These are phyloP conservation scores for Tribolium castaneum DNA, from an alignment of 1,140 invertebrate species.

Conservation along the genomic window DNA sequence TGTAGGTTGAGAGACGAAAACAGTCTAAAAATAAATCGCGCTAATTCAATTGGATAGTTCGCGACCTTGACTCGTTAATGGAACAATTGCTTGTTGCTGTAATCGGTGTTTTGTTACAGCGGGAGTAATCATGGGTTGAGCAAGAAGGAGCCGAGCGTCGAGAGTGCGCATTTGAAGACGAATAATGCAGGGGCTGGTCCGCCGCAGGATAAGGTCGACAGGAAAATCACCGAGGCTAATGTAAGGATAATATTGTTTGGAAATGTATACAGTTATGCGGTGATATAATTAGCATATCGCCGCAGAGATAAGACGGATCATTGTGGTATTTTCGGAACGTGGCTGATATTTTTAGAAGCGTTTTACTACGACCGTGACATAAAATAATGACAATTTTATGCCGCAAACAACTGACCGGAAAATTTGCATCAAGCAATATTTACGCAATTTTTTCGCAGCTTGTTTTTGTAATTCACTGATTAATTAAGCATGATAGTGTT, in stretches of 20 bases:
- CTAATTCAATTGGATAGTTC: conserved; percentile 8
- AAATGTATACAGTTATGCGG: not conserved
- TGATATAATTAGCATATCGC: not conserved
- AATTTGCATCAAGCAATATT: not conserved
- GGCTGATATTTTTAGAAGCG: not conserved
- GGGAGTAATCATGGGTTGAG: not conserved
- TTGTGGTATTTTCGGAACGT: not conserved
- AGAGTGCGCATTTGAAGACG: not conserved
- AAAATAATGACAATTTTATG: not conserved
- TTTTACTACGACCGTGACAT: not conserved
- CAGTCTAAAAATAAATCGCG: conserved; percentile 23
- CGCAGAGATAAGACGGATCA: not conserved
- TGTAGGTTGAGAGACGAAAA: conserved; percentile 55
- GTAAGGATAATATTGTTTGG: conserved; percentile 10
- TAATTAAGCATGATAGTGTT: no score
- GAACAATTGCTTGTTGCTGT: not conserved
- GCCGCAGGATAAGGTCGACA: not conserved
- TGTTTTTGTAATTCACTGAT: not conserved
- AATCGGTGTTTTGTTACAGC: conserved; percentile 39
- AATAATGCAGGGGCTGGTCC: not conserved
- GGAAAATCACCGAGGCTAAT: conserved; percentile 3
- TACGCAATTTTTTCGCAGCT: not conserved
- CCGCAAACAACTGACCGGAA: not conserved
- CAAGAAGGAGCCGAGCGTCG: not conserved
- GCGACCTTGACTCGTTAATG: conserved; percentile 6